Base-by-base conservation (phyloP, 2,888 invertebrate species). In the Lepidocyrtoides sp. region DNA sequence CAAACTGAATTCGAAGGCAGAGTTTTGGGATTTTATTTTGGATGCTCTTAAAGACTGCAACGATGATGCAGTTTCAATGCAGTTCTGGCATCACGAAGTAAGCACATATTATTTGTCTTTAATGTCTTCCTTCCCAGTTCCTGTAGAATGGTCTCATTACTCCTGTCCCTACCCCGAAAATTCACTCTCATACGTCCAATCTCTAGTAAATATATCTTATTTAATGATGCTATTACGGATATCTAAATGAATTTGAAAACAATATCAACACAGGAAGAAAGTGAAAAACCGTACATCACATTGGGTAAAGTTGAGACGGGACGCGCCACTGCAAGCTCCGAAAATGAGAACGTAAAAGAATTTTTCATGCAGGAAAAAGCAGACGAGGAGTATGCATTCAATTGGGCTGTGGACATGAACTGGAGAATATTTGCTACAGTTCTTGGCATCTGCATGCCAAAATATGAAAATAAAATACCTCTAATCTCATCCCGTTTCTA, bases 371-470 rank as follows among this genome's bases (percentile, higher is more conserved):
- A 63, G 8, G 93, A 93, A 48, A 90, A 92, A 75, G 93, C 93
- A 0, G 93, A 93, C 23, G 20, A 57, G 0, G 92, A 93, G 26
- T 93, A 69, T 75, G 48, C 83, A 5, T 93, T 93, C 36, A 93
- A 93, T 29, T 92, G 88, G 86, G 93, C 89, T 0, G 72, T 93
- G 1, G 93, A 93, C 36, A 83, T 60, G 87, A 84, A 87, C 54
- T 93, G 91, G 88, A 41, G 85, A 17, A 91, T 93, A 41, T 88
- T 92, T 60, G 86, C 92, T 0, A 93, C 93, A 0, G 92, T 91
- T 14, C 36, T 93, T 8, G 93, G 93, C 1, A 26, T 66, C 12
- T 93, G 93, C 83, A 91, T 91, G 91, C 82, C 91, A 0, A 48
- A 29, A 2, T 82, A 89, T 7, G 82, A 92, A 20, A 66, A 23